Percentiles rank a stretch among this genome's conserved stretches.
These are phyloP conservation scores for Bellardia bayeri DNA, from an alignment of 2,888 invertebrate genomes.

Conservation along the genomic window DNA sequence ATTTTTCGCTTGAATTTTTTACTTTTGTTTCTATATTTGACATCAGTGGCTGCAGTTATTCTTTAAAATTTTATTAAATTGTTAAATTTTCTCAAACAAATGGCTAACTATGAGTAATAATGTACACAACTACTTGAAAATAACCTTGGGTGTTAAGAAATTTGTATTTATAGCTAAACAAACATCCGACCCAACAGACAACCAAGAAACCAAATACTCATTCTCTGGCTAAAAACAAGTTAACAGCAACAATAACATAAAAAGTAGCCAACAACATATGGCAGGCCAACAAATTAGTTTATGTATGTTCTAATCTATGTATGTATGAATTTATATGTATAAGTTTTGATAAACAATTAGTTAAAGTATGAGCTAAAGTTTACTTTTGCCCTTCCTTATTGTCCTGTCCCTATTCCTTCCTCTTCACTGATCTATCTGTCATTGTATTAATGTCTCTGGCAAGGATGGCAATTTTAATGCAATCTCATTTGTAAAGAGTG, in stretches of 20 bases:
- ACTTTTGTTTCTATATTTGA: no score
- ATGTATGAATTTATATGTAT: neutral
- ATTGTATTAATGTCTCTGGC: no score
- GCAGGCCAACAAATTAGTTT: constrained; percentile 25
- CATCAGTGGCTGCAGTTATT: no score
- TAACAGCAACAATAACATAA: neutral
- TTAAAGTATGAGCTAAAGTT: constrained; percentile 23
- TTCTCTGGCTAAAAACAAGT: neutral
- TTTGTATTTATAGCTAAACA: neutral
- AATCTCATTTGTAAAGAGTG: no score
- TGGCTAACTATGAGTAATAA: neutral
- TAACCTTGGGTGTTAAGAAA: constrained; percentile 12
- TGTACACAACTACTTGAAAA: neutral
- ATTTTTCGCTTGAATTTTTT: no score
- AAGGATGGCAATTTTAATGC: no score
- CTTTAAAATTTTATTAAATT: no score
- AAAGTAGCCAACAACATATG: neutral
- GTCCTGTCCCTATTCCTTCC: neutral
- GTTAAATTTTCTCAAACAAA: neutral
- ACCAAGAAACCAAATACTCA: neutral
- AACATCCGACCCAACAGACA: neutral
- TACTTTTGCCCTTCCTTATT: neutral
- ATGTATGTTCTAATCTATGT: neutral
- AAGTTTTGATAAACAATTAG: constrained; percentile 40
- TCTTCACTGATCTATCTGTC: neutral